Conservation (phyloP, 2,113 vertebrate genomes). For the Brachyhypopomus occidentalis region DNA sequence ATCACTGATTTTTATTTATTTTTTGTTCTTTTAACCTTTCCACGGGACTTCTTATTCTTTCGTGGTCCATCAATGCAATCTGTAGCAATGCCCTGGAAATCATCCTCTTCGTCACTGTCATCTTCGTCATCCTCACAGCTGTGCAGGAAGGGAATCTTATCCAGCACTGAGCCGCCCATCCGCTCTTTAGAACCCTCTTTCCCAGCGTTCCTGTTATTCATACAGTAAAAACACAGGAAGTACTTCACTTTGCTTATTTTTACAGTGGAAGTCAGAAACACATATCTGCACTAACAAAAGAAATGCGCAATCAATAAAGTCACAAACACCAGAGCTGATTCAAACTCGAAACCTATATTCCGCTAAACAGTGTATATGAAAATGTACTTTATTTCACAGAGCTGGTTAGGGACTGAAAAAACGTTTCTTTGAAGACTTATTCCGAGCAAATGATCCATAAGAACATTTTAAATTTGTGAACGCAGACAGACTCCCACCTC, state of each 20-base stretch:
- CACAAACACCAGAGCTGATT: not conserved
- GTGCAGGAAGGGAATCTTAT: slow-evolving; percentile 85
- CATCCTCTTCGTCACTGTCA: slow-evolving; percentile 89
- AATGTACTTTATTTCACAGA: not conserved
- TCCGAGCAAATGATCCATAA: too few species aligned
- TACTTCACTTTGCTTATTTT: not conserved
- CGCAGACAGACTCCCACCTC: slow-evolving; percentile 69
- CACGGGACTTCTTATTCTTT: slow-evolving; percentile 79
- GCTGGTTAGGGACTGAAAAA: not conserved
- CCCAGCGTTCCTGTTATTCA: slow-evolving; percentile 78
- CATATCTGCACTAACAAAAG: not conserved
- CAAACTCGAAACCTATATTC: not conserved
- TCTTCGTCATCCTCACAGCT: slow-evolving; percentile 86
- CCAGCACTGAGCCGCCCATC: slow-evolving; percentile 74
- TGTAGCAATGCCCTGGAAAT: slow-evolving; percentile 78
- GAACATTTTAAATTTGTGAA: too few species aligned
- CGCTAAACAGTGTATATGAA: not conserved
- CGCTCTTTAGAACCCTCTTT: slow-evolving; percentile 80
- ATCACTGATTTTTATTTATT: too few species aligned
- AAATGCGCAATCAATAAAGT: too few species aligned
- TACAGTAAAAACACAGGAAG: not conserved
- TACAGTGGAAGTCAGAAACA: not conserved
- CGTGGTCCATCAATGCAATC: slow-evolving; percentile 79
- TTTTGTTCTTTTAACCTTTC: slow-evolving; percentile 63
- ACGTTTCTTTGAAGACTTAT: not conserved